These are phyloP conservation scores for Stichopus chloronotus DNA, from an alignment of 35 echinoderm and acorn worm genomes.

Conservation along the genomic window DNA sequence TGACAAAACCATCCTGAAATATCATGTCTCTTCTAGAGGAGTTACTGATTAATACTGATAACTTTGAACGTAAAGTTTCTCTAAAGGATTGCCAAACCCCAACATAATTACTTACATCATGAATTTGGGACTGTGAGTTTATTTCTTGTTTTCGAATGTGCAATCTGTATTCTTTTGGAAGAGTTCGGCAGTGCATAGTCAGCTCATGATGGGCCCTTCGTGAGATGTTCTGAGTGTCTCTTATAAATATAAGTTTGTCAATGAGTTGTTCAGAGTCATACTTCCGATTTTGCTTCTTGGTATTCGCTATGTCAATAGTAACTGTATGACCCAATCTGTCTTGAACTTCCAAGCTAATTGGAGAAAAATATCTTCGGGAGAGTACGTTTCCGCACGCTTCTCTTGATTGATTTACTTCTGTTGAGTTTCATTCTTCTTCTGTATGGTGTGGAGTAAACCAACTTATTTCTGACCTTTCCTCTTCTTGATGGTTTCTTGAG, in stretches of 20 bases:
- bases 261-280: background rate
- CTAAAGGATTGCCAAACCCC: constrained; percentile 43
- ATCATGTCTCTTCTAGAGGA: background rate
- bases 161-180: constrained; percentile 30
- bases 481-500: background rate
- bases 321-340: background rate
- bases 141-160: background rate
- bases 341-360: background rate
- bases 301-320: background rate
- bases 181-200: constrained; percentile 22
- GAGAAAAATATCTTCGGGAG: background rate
- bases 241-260: background rate
- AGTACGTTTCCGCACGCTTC: background rate
- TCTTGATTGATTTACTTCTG: background rate
- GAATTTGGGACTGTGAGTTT: constrained; percentile 21
- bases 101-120: constrained; percentile 24
- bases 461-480: constrained; percentile 18
- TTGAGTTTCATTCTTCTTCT: background rate
- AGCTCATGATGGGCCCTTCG: constrained; percentile 23
- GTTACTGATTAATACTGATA: constrained; percentile 7
- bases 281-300: background rate
- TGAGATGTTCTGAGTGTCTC: constrained; percentile 23
- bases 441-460: constrained; percentile 18
- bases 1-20: background rate
- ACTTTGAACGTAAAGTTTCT: constrained; percentile 19